A percentile compares a stretch with the other conserved stretches of the same genome.
These are phyloP conservation scores for Valencia hispanica DNA, from an alignment of 2,797 vertebrate species.

Conservation along the genomic window DNA sequence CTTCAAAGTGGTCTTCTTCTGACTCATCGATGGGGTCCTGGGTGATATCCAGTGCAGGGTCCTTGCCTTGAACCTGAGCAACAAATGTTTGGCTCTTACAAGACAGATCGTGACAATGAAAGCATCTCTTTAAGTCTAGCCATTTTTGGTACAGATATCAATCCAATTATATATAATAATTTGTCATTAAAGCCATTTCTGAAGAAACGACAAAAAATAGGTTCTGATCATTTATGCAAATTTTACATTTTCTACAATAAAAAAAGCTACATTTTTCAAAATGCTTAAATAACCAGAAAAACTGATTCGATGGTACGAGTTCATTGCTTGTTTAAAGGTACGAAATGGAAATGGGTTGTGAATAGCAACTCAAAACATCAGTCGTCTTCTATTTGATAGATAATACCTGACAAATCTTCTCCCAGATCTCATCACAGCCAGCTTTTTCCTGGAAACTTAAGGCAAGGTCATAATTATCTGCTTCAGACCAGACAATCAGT, in stretches of 20 bases:
- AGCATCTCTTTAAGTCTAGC: background rate
- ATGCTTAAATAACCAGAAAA: background rate
- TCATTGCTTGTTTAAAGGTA: background rate
- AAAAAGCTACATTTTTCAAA: background rate
- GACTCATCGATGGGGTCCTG: slow-evolving; percentile 98
- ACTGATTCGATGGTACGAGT: background rate
- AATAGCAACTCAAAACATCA: background rate
- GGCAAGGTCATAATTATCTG: slow-evolving; percentile 98
- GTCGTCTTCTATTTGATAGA: background rate
- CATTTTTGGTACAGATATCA: background rate
- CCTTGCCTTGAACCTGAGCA: slow-evolving; percentile 95
- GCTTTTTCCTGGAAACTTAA: slow-evolving; percentile 99
- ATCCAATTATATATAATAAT: background rate
- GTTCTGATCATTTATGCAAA: background rate
- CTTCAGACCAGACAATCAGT: slow-evolving; percentile 99
- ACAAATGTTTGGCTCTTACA: slow-evolving; percentile 2
- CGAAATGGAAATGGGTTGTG: background rate
- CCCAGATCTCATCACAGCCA: slow-evolving; percentile 99
- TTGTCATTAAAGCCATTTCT: background rate
- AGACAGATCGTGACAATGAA: background rate
- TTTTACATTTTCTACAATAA: background rate
- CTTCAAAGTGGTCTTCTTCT: slow-evolving; percentile 97
- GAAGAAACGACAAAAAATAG: background rate
- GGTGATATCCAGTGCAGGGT: slow-evolving; percentile 97
- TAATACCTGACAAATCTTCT: slow-evolving; percentile 98